Conservation (phyloP, 1,140 invertebrate genomes). For the Drosophila parvula region DNA sequence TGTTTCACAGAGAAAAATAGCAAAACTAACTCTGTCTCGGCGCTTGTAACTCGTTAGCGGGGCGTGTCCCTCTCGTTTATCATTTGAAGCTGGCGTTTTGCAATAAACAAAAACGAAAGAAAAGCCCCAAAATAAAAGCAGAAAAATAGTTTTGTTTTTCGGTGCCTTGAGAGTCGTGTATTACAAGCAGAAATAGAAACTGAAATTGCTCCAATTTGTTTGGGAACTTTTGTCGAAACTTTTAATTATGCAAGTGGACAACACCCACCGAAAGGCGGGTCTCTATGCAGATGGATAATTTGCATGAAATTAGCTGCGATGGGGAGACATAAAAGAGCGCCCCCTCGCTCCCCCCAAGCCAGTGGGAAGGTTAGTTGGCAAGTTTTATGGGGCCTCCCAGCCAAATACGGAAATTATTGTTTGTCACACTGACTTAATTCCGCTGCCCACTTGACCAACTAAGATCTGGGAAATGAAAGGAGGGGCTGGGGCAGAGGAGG, state of each 20-base stretch:
- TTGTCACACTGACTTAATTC: constrained; percentile 81
- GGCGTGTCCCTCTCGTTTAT: constrained; percentile 77
- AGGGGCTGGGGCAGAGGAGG: not conserved
- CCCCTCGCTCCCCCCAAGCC: not conserved
- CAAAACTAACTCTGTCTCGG: constrained; percentile 43
- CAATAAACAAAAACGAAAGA: constrained; percentile 40
- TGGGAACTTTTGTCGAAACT: constrained; percentile 68
- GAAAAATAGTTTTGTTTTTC: constrained; percentile 49
- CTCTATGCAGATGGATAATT: constrained; percentile 52
- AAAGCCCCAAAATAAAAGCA: constrained; percentile 27
- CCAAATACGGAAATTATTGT: constrained; percentile 68
- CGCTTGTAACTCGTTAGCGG: constrained; percentile 65
- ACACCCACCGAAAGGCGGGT: constrained; percentile 51
- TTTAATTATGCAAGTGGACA: constrained; percentile 74
- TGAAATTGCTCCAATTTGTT: constrained; percentile 73
- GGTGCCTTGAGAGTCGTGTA: constrained; percentile 38
- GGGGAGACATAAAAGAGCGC: constrained; percentile 25
- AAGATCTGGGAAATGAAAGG: constrained; percentile 9
- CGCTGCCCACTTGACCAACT: constrained; percentile 75
- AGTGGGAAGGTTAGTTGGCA: constrained; percentile 40
- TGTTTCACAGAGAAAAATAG: constrained; percentile 48
- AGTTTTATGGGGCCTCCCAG: constrained; percentile 30
- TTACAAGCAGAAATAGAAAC: constrained; percentile 57
- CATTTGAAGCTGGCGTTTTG: constrained; percentile 62
- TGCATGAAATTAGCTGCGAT: constrained; percentile 69